phyloP scores from a whole-genome alignment of 2,888 invertebrate genomes.

The Bimastos eiseni region DNA sequence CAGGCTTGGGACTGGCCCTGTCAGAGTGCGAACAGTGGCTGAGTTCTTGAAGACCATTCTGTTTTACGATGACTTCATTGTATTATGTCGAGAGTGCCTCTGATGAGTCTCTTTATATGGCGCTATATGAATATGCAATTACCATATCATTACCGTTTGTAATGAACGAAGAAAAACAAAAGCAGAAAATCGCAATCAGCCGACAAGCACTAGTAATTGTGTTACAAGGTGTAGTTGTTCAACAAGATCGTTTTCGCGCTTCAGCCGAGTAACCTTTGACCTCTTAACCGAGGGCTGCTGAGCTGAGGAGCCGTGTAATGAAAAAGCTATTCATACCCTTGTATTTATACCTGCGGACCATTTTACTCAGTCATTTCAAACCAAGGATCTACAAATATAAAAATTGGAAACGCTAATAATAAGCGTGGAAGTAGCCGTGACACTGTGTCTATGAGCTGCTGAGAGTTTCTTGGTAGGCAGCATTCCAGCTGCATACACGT shows the following conservation, averaged over 20 bases:
- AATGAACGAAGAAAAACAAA: no score
- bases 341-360: neutral
- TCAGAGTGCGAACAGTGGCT: no score
- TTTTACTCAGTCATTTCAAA: neutral
- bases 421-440: neutral
- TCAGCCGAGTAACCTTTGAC: neutral
- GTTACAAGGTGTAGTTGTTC: no score
- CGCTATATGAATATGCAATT: no score
- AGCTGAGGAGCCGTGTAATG: neutral
- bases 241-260: neutral
- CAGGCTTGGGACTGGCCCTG: no score
- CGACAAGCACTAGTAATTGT: no score
- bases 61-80: no score
- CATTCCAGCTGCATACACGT: neutral
- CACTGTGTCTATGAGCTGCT: accelerated
- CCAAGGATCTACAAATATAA: neutral
- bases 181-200: no score
- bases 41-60: no score
- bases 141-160: no score
- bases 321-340: neutral
- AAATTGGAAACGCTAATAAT: neutral
- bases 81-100: no score
- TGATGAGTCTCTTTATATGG: no score
- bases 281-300: neutral
- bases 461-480: neutral